Evolutionary conservation across 2,797 vertebrate genomes (phyloP).

Genomic region (Octomys mimax): DNA sequence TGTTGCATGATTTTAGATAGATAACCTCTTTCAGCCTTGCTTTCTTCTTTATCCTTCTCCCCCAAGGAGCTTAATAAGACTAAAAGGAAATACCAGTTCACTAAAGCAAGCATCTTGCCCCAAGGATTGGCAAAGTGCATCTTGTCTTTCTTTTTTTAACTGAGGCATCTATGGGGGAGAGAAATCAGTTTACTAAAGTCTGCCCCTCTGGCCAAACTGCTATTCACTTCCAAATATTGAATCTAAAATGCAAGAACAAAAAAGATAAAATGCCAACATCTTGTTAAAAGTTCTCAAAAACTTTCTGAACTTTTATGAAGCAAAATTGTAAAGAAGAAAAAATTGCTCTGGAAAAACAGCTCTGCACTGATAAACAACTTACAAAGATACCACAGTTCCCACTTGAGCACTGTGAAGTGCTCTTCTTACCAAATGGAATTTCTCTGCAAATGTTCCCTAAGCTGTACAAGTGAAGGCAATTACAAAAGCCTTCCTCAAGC

Average conservation of each 20-base stretch:
- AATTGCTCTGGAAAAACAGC: background rate
- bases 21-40: background rate
- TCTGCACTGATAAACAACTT: background rate
- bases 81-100: slow-evolving; percentile 47
- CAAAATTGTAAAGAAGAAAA: slow-evolving; percentile 25
- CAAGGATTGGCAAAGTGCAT: slow-evolving; percentile 53
- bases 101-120: slow-evolving; percentile 27
- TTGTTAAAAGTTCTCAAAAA: slow-evolving; percentile 57
- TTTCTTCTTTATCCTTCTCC: slow-evolving; percentile 39
- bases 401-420: background rate
- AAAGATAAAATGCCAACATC: slow-evolving; percentile 48
- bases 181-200: slow-evolving; percentile 26
- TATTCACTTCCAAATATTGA: slow-evolving; percentile 62
- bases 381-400: background rate
- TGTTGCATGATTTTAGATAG: slow-evolving; percentile 43
- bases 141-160: slow-evolving; percentile 41
- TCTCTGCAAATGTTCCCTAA: slow-evolving; percentile 9
- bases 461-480: slow-evolving; percentile 17
- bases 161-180: background rate
- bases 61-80: slow-evolving; percentile 54
- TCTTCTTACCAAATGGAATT: slow-evolving; percentile 53
- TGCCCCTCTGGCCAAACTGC: background rate
- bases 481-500: slow-evolving; percentile 31
- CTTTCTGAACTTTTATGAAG: slow-evolving; percentile 53
- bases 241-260: background rate